Evolutionary conservation across 2,113 vertebrate species (phyloP), one percentile per base, ranked within the genome.

Genomic region (Paramisgurnus dabryanus): DNA sequence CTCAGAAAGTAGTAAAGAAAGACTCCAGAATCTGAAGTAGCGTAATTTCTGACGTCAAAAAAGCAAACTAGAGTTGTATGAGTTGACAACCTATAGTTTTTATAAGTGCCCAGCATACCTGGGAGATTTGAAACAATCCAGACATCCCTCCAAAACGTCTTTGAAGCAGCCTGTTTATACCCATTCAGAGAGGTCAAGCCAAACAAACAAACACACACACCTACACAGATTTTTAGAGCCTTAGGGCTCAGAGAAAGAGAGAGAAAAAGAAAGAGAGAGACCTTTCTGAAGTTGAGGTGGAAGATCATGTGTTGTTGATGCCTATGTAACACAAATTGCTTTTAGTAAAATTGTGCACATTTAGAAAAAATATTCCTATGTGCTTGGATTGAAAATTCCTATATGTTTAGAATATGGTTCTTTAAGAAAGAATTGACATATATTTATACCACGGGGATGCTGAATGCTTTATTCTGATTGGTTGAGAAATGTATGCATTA

Each of bases 161-260:
- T 66, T 55, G 13, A 77, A 10, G 22, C n/a, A 63, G 22, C 43
- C 50, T 64, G 60, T 76, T 76, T 50, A 64, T 22, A 64, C 73
- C 5, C 7, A 47, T 61, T 47, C 41, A 18, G 40, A 9, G 22
- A 64, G 73, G 22, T 76, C 73, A 76, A 50, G 27, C 60, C 45
- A n/a, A 55, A 66, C 17, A 77, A 18, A 66, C 34, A 50, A 15
- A 18, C 5, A 57, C 53, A 45, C 18, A 1, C 18, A 27, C 15
- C 22, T 7, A 49, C 47, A 55, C 22, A 76, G 10, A 47, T 66
- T 66, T 76, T 49, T 4, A 47, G 58, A 49, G 72, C 72, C 40
- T 10, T 34, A 22, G 17, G 13, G 12, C 12, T 40, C 9, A 65
- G 61, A 64, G 13, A 75, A 22, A 27, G 8, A 41, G 41, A 13